Evolutionary conservation across 2,888 invertebrate species (phyloP).

Genomic region (Xestia c-nigrum): DNA sequence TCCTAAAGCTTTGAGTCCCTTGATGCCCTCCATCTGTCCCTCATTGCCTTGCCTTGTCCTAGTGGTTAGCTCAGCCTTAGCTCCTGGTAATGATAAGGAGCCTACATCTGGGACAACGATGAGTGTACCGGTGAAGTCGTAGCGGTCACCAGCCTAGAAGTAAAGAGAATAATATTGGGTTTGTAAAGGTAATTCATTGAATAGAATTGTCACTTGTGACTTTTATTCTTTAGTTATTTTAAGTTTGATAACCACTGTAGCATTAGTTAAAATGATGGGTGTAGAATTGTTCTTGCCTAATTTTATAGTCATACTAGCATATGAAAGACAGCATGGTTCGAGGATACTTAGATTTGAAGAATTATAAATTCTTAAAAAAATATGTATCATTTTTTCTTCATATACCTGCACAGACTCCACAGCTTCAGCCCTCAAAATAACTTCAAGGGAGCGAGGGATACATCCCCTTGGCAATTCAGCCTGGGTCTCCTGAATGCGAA

Average conservation of each 20-base stretch:
- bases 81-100: conserved; percentile 95
- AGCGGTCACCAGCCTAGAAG: conserved; percentile 93
- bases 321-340: too few relatives aligned
- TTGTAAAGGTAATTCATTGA: background rate
- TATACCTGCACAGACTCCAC: conserved; percentile 97
- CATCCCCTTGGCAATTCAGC: conserved; percentile 98
- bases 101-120: conserved; percentile 99
- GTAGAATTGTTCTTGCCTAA: background rate
- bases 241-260: background rate
- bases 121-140: conserved; percentile 98
- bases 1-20: conserved; percentile 94
- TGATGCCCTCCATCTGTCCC: conserved; percentile 95
- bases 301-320: too few relatives aligned
- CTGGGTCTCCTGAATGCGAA: conserved; percentile 99
- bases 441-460: conserved; percentile 98
- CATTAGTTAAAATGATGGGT: background rate
- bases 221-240: too few relatives aligned
- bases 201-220: too few relatives aligned
- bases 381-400: background rate
- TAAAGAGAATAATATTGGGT: conserved; percentile 29
- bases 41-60: conserved; percentile 93
- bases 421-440: conserved; percentile 98
- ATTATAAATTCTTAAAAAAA: background rate
- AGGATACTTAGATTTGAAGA: too few relatives aligned
- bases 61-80: conserved; percentile 95